Base-by-base conservation (phyloP, 2,797 vertebrate genomes). In the Hippocampus kuda region DNA sequence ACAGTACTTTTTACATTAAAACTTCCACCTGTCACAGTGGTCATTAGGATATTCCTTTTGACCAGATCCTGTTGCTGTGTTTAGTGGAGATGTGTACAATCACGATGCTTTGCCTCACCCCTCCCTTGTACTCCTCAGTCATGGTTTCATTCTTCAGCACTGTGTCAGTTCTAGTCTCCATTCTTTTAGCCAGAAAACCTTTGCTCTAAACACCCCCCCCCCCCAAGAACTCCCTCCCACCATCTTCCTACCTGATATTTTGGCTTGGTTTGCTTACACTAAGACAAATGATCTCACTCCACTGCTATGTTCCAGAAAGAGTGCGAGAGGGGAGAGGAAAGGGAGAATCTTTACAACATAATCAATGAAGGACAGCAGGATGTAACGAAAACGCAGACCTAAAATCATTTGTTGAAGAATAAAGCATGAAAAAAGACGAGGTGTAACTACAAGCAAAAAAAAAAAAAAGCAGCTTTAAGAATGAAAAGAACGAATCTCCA, bases 211-310 rank as follows among this genome's bases (percentile, higher is more conserved):
- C 48, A 69, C 46, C 56, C 70, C 66, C 78, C 56, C 69, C 8
- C 56, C 42, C 57, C 56, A n/a, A n/a, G n/a, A 46, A 10, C 27
- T 44, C 73, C 70, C 27, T 68, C 2, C 22, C 18, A 20, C 60
- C 48, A 34, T 61, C 53, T 68, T 54, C 73, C 67, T 75, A 87
- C 85, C 84, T 88, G 83, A 89, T 85, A 84, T 65, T 82, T 85
- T 83, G 79, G 81, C 82, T 78, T 49, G 4, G 67, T 67, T 69
- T 76, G 76, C 74, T 66, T 78, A 75, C 80, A 83, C 82, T 75
- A 66, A 84, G 81, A 61, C 77, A 34, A 60, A 87, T 88, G 84
- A 90, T 83, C 75, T 89, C 85, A 90, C 72, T 80, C 75, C 72
- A 9, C 79, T 81, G 82, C 81, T 83, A 89, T 84, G 86, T 87